Evolutionary conservation across 2,113 vertebrate genomes (phyloP).

Genomic region (Todiramphus saurophagus): DNA sequence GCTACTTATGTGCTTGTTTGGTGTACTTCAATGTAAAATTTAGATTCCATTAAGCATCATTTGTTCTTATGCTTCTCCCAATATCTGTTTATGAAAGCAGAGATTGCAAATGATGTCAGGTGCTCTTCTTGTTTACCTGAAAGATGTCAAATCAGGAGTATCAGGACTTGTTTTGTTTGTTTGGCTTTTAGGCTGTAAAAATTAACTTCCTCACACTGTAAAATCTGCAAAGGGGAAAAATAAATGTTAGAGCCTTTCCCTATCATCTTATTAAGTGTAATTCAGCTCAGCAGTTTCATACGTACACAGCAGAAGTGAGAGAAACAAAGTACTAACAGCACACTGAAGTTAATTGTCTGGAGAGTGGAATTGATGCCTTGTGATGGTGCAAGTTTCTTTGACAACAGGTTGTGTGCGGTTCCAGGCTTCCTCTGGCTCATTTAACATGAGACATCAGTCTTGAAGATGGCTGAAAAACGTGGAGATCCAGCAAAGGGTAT

Average conservation of each 20-base stretch:
- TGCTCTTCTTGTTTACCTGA: conserved; percentile 74
- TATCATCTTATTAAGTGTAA: conserved; percentile 29
- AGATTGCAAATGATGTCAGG: background rate
- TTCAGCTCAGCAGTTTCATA: background rate
- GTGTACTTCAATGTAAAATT: background rate
- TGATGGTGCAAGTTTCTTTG: conserved; percentile 79
- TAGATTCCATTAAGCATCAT: background rate
- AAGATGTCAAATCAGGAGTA: conserved; percentile 74
- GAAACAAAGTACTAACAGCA: conserved; percentile 76
- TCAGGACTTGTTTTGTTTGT: conserved; percentile 74
- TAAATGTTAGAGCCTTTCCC: conserved; percentile 20
- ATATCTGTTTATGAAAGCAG: background rate
- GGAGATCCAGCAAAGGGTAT: background rate
- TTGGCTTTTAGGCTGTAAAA: conserved; percentile 73
- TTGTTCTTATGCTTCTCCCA: background rate
- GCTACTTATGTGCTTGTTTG: background rate
- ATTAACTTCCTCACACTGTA: conserved; percentile 75
- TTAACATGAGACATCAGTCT: conserved; percentile 74
- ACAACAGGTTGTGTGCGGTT: conserved; percentile 65
- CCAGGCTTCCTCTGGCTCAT: conserved; percentile 70
- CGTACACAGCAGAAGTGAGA: conserved; percentile 45
- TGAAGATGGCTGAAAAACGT: background rate
- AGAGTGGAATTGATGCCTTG: conserved; percentile 75
- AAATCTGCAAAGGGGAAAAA: conserved; percentile 60
- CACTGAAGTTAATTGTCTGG: conserved; percentile 76